Percentiles rank a stretch among this genome's conserved stretches.
Conservation (phyloP, 2,888 invertebrate species). For the Drosophila fulvimacula region DNA sequence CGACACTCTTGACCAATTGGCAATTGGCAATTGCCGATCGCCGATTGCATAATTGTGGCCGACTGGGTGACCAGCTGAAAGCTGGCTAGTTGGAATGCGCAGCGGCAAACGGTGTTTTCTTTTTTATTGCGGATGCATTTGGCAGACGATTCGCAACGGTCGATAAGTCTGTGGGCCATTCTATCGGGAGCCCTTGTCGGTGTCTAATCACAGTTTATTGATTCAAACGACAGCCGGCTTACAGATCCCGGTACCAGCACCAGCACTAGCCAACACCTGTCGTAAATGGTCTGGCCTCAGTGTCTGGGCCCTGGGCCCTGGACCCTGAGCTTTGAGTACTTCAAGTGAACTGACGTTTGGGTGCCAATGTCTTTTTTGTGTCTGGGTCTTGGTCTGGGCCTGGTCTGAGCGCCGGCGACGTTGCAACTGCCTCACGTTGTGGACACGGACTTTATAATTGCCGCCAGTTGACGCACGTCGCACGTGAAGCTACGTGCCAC, state of each 20-base stretch:
- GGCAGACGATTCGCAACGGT: conserved; percentile 68
- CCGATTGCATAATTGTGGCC: conserved; percentile 54
- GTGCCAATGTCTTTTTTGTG: conserved; percentile 51
- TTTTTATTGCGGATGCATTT: conserved; percentile 78
- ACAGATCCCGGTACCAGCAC: conserved; percentile 23
- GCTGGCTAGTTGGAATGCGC: conserved; percentile 52
- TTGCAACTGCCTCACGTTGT: conserved; percentile 51
- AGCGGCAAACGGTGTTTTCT: conserved; percentile 57
- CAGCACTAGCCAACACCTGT: conserved; percentile 49
- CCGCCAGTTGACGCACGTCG: conserved; percentile 77
- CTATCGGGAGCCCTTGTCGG: conserved; percentile 34
- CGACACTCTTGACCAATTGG: conserved; percentile 67
- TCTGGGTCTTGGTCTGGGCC: conserved; percentile 16
- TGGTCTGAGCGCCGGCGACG: conserved; percentile 54
- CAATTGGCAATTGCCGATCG: conserved; percentile 46
- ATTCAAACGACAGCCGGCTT: conserved; percentile 72
- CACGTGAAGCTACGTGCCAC: conserved; percentile 71
- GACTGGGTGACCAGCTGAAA: conserved; percentile 47
- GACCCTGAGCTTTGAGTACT: not conserved
- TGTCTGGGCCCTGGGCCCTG: conserved; percentile 1
- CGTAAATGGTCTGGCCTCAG: conserved; percentile 30
- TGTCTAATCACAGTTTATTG: conserved; percentile 76
- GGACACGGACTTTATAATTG: conserved; percentile 74
- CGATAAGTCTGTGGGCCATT: conserved; percentile 66
- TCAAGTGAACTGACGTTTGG: conserved; percentile 53